These are phyloP conservation scores for Vanessa cardui DNA, from an alignment of 2,888 invertebrate genomes.

Conservation along the genomic window DNA sequence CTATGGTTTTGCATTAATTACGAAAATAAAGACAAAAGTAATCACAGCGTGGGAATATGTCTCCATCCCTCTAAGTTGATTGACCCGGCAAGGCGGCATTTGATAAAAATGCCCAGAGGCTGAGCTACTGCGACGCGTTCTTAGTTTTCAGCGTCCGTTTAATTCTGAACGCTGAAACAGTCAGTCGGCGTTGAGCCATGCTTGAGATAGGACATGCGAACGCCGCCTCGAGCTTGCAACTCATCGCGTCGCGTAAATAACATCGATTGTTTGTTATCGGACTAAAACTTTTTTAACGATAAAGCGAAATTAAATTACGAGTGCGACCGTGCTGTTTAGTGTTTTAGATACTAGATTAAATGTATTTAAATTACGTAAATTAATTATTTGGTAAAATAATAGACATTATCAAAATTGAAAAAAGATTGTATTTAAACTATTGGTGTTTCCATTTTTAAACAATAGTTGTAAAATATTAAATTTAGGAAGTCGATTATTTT, in stretches of 20 bases:
- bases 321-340: slow-evolving; percentile 21
- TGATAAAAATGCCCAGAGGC: slow-evolving; percentile 64
- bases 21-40: slow-evolving; percentile 25
- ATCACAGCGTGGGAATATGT: slow-evolving; percentile 40
- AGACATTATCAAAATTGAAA: background rate
- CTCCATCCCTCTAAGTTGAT: slow-evolving; percentile 64
- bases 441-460: background rate
- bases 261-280: slow-evolving; percentile 60
- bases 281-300: slow-evolving; percentile 33
- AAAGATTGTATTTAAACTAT: background rate
- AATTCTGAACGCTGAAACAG: slow-evolving; percentile 45
- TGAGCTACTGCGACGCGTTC: slow-evolving; percentile 58
- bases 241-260: slow-evolving; percentile 66
- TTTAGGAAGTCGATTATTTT: background rate
- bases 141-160: slow-evolving; percentile 62
- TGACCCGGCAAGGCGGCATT: slow-evolving; percentile 66
- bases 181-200: slow-evolving; percentile 65
- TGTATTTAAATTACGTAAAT: background rate
- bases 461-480: background rate
- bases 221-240: slow-evolving; percentile 32
- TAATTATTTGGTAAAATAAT: background rate
- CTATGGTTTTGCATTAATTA: background rate
- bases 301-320: slow-evolving; percentile 21
- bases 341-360: background rate
- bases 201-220: slow-evolving; percentile 47